Base-by-base conservation (phyloP, 2,113 vertebrate genomes). In the Pampusana beccarii region DNA sequence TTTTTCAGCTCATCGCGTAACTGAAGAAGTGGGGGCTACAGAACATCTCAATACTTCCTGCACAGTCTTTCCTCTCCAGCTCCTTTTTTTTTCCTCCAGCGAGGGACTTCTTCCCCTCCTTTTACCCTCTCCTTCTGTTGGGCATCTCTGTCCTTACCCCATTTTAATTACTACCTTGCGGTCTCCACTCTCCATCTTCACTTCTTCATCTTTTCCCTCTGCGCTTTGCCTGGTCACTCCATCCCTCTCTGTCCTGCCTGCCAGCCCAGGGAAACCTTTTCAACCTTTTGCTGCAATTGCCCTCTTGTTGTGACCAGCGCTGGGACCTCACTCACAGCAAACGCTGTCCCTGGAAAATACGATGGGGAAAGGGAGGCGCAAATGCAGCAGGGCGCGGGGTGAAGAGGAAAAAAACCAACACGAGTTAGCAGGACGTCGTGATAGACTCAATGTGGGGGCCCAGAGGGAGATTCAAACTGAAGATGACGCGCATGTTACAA, bases 1-100 rank as follows among this genome's bases (percentile, higher is more conserved):
- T 96, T 92, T 50, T 80, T 90, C 79, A 96, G 74, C 44, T 96
- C 50, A 65, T 92, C 50, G n/a, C 29, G 31, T 77, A 92, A 80
- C 65, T 88, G 67, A 58, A 92, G 70, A 64, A 44, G 50, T 29
- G 24, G 74, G 74, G 67, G 67, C 54, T 86, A 78, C 28, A 83
- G 75, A 95, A 92, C 10, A 50, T 58, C 62, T 82, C 50, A 18
- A 13, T 70, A 73, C 62, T 92, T 90, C 25, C 58, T 75, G 42
- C 20, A 50, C 5, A n/a, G 13, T 48, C 66, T 82, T 93, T 90
- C 34, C 58, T 65, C 66, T 79, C 21, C n/a, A 80, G 15, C 25
- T 54, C 69, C 57, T 44, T 18, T 44, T 44, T 44, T 44, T 44
- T 44, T 16, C 13, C 40, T 44, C 40, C 72, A 74, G 38, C 12